phyloP scores from a whole-genome alignment of 2,113 vertebrate genomes.

The Vulpes vulpes region DNA sequence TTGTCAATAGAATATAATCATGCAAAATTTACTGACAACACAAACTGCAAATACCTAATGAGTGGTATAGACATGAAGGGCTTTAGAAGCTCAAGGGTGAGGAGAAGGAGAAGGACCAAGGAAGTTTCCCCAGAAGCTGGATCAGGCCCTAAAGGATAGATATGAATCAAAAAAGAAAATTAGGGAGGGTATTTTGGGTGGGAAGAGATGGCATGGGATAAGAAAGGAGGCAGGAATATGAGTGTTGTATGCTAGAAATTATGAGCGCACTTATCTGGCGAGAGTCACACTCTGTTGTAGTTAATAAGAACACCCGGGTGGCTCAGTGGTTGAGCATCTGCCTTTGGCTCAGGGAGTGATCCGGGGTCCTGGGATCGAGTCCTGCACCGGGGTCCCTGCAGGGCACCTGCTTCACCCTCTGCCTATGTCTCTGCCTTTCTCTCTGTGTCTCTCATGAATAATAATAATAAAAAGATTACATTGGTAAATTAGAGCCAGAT shows the following conservation, averaged over 20 bases:
- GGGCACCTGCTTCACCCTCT: no score
- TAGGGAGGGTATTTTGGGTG: background rate
- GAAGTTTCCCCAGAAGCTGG: background rate
- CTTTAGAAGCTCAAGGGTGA: background rate
- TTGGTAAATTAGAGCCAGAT: background rate
- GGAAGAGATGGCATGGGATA: no score
- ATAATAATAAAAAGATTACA: background rate
- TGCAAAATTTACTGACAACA: background rate
- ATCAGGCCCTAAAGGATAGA: background rate
- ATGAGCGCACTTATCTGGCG: background rate
- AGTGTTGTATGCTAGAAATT: background rate
- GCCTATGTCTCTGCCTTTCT: no score
- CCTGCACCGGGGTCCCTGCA: no score
- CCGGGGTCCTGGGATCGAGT: no score
- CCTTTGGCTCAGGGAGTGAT: no score
- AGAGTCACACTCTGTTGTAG: background rate
- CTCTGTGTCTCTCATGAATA: no score
- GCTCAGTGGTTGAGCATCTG: no score
- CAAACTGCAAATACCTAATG: background rate
- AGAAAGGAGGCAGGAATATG: background rate
- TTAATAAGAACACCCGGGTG: background rate
- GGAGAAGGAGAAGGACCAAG: background rate
- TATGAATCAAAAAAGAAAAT: background rate
- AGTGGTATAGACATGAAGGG: background rate
- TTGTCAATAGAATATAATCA: background rate